Conservation (phyloP, 1,140 invertebrate species). For the Bombus confusus region DNA sequence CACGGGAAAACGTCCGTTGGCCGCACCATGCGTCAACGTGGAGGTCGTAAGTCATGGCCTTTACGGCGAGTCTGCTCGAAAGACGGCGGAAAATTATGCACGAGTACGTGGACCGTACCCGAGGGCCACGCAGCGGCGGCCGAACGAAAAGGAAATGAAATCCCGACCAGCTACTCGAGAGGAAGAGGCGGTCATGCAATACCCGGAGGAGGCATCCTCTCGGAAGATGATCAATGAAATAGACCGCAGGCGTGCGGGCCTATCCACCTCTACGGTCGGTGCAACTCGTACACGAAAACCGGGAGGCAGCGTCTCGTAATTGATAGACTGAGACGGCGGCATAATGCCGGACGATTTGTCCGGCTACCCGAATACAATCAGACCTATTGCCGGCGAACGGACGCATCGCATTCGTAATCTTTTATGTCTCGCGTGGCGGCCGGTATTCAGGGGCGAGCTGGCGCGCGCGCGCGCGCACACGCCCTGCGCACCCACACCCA, state of each 20-base stretch:
- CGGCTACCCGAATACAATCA: slow-evolving; percentile 79
- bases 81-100: too few relatives aligned
- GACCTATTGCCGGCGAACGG: slow-evolving; percentile 81
- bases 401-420: slow-evolving; percentile 81
- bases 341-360: slow-evolving; percentile 82
- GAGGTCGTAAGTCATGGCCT: slow-evolving; percentile 56
- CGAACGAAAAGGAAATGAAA: neutral
- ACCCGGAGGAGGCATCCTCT: slow-evolving; percentile 66
- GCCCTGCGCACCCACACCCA: slow-evolving; percentile 56
- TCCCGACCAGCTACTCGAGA: neutral
- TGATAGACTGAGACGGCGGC: slow-evolving; percentile 79
- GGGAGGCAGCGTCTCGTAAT: slow-evolving; percentile 68
- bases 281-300: slow-evolving; percentile 38
- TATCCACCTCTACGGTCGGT: too few relatives aligned
- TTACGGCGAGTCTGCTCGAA: too few relatives aligned
- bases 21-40: slow-evolving; percentile 44
- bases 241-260: slow-evolving; percentile 68
- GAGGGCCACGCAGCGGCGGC: too few relatives aligned
- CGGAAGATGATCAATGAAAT: slow-evolving; percentile 81
- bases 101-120: too few relatives aligned
- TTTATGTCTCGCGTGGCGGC: slow-evolving; percentile 75
- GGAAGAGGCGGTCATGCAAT: slow-evolving; percentile 50
- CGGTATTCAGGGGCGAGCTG: slow-evolving; percentile 21
- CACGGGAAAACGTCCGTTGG: too few relatives aligned
- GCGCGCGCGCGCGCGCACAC: slow-evolving; percentile 11